Conservation (phyloP, 2,888 invertebrate species). For the Pachliopta kotzebuea region DNA sequence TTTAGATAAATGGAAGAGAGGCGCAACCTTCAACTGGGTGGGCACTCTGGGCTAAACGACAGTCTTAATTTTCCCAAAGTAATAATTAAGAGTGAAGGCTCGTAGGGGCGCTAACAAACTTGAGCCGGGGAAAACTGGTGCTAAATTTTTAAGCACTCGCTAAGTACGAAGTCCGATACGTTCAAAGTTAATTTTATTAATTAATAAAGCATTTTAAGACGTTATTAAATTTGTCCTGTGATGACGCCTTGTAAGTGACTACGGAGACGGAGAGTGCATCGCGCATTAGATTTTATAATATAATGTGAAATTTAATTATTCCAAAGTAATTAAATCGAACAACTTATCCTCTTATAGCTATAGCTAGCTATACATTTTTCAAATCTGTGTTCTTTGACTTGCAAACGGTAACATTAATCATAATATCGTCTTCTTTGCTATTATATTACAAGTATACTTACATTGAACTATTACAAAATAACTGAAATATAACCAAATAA, state of each 20-base stretch:
- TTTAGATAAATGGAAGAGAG: conserved; percentile 74
- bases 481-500: too few relatives aligned
- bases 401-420: background rate
- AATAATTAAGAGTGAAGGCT: conserved; percentile 81
- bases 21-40: conserved; percentile 64
- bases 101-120: conserved; percentile 59
- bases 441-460: background rate
- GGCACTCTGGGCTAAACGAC: conserved; percentile 74
- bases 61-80: conserved; percentile 81
- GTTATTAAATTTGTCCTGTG: conserved; percentile 21
- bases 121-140: conserved; percentile 54
- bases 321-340: too few relatives aligned
- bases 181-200: conserved; percentile 73
- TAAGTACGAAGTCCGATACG: conserved; percentile 77
- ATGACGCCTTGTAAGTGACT: conserved; percentile 3
- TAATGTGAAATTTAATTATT: background rate
- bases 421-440: background rate
- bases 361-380: too few relatives aligned
- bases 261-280: conserved; percentile 10
- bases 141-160: conserved; percentile 77
- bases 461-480: background rate
- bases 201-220: conserved; percentile 48
- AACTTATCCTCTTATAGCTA: too few relatives aligned
- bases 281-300: conserved; percentile 14
- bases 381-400: background rate